Conservation (phyloP, 1,140 invertebrate genomes). For the Protaetia brevitarsis region DNA sequence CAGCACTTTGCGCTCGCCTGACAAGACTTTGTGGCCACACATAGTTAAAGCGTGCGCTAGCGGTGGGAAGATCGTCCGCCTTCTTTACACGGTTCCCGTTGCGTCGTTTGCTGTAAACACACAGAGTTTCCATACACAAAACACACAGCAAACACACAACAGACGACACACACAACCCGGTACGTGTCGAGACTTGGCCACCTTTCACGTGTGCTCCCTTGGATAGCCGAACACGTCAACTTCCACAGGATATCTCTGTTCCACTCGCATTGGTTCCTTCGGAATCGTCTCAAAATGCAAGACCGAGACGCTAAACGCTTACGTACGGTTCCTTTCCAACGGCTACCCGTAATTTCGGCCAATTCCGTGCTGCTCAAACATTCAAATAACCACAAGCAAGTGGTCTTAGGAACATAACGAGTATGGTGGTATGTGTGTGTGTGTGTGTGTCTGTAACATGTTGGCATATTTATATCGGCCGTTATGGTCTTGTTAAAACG, state of each 20-base stretch:
- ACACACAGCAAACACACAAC: not conserved
- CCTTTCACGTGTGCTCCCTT: not conserved
- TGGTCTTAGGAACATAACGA: slow-evolving; percentile 27
- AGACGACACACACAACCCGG: not conserved
- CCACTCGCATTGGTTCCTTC: not conserved
- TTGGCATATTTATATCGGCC: slow-evolving; percentile 19
- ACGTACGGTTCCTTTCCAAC: not conserved
- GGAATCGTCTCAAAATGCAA: not conserved
- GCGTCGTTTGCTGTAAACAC: not conserved
- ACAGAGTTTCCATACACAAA: not conserved
- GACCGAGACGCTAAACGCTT: not conserved
- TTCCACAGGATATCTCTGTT: not conserved
- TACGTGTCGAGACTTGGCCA: not conserved
- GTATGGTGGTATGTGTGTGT: not conserved
- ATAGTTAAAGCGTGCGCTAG: not conserved
- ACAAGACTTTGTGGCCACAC: slow-evolving; percentile 31
- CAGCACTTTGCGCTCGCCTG: slow-evolving; percentile 25
- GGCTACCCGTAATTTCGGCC: slow-evolving; percentile 11
- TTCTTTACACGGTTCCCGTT: no score
- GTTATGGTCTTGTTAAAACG: slow-evolving; percentile 11
- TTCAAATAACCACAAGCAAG: slow-evolving; percentile 34
- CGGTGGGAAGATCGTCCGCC: not conserved
- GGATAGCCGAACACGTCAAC: not conserved
- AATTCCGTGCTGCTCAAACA: slow-evolving; percentile 31
- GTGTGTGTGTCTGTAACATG: no score